Evolutionary conservation across 2,113 vertebrate genomes (phyloP), one percentile per base, ranked within the genome.

Genomic region (Morone chrysops): DNA sequence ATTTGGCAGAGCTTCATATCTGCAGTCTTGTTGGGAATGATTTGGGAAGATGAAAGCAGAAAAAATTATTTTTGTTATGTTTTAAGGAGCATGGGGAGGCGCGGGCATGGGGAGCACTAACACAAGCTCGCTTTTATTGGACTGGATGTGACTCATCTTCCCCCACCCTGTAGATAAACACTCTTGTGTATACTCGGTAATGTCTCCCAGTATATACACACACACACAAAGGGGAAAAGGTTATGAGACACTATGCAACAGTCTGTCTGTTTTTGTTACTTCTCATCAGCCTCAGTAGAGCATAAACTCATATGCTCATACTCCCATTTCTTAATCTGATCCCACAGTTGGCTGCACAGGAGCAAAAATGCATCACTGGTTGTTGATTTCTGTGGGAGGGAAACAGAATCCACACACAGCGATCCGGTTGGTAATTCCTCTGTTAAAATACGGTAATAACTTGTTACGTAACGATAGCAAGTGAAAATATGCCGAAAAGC

Each of bases 111-210:
- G 56, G 68, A 79, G 74, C 20, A 11, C 8, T 62, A 61, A 78
- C 70, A 50, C 56, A 68, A 59, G 41, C 61, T 74, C 51, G 25
- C 48, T 89, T 78, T 89, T 86, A 83, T 75, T 77, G 61, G 73
- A 57, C 82, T 77, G 56, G 45, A 69, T 88, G 76, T 91, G 86
- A 92, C 90, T 92, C 88, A 87, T 88, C 78, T 75, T 67, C 73
- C 65, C 59, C 87, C 75, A 38, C 88, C 82, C 84, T 70, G 75
- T 72, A 89, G 77, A 90, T 89, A 92, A 89, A 93, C 89, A 87
- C 66, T 80, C 76, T 48, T 53, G 59, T 78, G 83, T 80, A 79
- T 60, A 80, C 74, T 87, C 56, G 0, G 67, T 81, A 25, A 68
- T 74, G 54, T 87, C 72, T 81, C 36, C 66, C n/a, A 51, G 50